Conservation (phyloP, 2,888 invertebrate species). For the Drosophila gaucha region DNA sequence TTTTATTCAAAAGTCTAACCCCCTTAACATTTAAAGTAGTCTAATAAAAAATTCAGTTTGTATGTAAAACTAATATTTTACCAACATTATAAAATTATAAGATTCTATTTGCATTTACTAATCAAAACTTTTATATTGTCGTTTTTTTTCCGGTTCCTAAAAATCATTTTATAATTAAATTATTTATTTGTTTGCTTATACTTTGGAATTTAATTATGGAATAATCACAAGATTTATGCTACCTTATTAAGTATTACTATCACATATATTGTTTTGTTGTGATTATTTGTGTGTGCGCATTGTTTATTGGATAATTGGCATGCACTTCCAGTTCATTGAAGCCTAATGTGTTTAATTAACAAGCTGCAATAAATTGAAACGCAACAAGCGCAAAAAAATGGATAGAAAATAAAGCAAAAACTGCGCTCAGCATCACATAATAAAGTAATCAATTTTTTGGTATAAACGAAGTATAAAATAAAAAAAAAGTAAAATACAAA, state of each 20-base stretch:
- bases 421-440: constrained; percentile 19
- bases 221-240: constrained; percentile 28
- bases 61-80: too few species aligned
- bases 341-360: constrained; percentile 68
- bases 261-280: constrained; percentile 3
- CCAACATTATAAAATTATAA: too few species aligned
- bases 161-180: constrained; percentile 10
- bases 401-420: not conserved
- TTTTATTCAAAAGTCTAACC: too few species aligned
- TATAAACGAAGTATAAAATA: not conserved
- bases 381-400: constrained; percentile 23
- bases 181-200: not conserved
- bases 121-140: too few species aligned
- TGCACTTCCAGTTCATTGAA: constrained; percentile 65
- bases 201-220: constrained; percentile 35
- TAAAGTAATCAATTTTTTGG: constrained; percentile 44
- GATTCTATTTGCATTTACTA: too few species aligned
- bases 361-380: constrained; percentile 47
- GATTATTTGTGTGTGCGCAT: constrained; percentile 23
- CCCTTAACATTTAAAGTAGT: too few species aligned
- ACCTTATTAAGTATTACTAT: constrained; percentile 34
- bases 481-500: too few species aligned
- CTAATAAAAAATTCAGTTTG: too few species aligned
- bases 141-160: too few species aligned
- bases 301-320: constrained; percentile 59